These are phyloP conservation scores for Sula dactylatra DNA, from an alignment of 2,113 vertebrate species.

Conservation along the genomic window DNA sequence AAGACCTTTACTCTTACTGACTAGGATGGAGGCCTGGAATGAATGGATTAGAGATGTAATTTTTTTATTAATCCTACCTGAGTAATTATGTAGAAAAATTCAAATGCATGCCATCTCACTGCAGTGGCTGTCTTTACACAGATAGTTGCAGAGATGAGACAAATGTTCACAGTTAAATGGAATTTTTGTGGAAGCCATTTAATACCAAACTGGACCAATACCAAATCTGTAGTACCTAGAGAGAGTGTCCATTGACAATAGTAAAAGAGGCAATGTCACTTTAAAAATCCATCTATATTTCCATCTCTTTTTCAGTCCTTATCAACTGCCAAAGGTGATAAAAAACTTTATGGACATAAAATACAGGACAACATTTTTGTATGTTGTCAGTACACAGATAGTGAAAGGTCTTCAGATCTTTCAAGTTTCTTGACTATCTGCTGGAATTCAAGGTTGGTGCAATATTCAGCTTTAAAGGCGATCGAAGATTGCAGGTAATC, in stretches of 20 bases:
- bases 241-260: not conserved
- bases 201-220: not conserved
- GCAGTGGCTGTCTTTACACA: not conserved
- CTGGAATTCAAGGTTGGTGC: not conserved
- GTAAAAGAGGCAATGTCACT: not conserved
- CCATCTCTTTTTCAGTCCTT: not conserved
- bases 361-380: not conserved
- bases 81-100: not conserved
- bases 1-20: not conserved
- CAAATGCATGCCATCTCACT: not conserved
- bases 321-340: not conserved
- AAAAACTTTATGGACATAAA: not conserved
- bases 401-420: not conserved
- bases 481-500: not conserved
- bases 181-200: not conserved
- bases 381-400: not conserved
- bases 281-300: not conserved
- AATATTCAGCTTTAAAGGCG: not conserved
- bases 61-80: not conserved
- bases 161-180: not conserved
- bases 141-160: not conserved
- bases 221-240: not conserved
- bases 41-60: not conserved
- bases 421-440: not conserved
- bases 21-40: not conserved